Conservation (phyloP, 2,888 invertebrate genomes). For the Oegoconia quadripuncta region DNA sequence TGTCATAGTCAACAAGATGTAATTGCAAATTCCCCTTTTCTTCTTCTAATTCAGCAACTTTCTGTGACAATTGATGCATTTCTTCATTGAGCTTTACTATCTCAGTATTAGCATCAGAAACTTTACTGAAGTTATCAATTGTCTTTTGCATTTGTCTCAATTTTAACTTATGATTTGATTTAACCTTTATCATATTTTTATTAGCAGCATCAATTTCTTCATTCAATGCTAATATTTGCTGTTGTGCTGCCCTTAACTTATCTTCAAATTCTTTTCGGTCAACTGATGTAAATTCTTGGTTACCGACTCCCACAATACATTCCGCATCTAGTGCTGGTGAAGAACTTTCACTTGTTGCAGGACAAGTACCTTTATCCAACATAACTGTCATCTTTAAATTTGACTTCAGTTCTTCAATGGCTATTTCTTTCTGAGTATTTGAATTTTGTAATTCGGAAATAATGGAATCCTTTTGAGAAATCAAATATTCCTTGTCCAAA, state of each 20-base stretch:
- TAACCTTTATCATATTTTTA: constrained; percentile 87
- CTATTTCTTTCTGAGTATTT: constrained; percentile 28
- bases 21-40: constrained; percentile 95
- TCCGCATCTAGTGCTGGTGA: constrained; percentile 12
- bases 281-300: not conserved
- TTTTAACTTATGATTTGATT: constrained; percentile 85
- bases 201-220: constrained; percentile 87
- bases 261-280: constrained; percentile 51
- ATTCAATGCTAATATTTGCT: constrained; percentile 77
- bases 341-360: constrained; percentile 29
- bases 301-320: constrained; percentile 2
- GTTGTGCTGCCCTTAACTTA: constrained; percentile 62
- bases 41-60: constrained; percentile 91
- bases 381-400: constrained; percentile 22
- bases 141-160: constrained; percentile 88
- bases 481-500: constrained; percentile 62
- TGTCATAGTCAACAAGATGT: constrained; percentile 89
- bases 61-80: constrained; percentile 82
- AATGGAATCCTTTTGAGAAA: constrained; percentile 66
- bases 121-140: constrained; percentile 82
- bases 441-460: constrained; percentile 49
- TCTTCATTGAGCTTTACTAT: constrained; percentile 81
- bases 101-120: constrained; percentile 83
- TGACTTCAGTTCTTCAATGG: constrained; percentile 31
- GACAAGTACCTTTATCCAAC: constrained; percentile 43